Evolutionary conservation across 2,888 invertebrate genomes (phyloP).

Genomic region (Listrodromus nycthemerus): DNA sequence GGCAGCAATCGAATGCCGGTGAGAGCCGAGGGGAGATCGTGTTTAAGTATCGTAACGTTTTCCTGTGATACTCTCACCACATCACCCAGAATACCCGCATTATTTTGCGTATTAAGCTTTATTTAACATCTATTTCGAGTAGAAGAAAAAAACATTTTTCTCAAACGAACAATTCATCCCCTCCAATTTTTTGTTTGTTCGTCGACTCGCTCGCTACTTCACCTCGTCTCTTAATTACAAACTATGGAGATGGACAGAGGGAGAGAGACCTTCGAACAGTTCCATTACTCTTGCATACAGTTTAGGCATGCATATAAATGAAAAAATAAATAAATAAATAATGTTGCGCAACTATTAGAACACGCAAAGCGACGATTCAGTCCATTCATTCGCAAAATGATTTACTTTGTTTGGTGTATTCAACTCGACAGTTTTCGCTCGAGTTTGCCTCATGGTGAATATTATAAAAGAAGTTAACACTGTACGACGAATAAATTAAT

Average conservation of each 20-base stretch:
- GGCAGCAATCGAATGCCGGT: slow-evolving; percentile 65
- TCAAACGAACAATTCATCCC: slow-evolving; percentile 6
- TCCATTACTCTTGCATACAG: slow-evolving; percentile 21
- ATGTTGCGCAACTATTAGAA: slow-evolving; percentile 1
- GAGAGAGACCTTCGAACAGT: slow-evolving; percentile 30
- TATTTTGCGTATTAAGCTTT: slow-evolving; percentile 14
- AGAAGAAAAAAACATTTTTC: not conserved
- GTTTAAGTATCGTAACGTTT: slow-evolving; percentile 76
- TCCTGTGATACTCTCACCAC: slow-evolving; percentile 82
- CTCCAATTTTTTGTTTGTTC: not conserved
- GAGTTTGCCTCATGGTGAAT: not conserved
- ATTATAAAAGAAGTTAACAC: not conserved
- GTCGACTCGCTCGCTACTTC: slow-evolving; percentile 4
- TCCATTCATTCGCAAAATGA: not conserved
- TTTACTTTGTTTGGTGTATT: not conserved
- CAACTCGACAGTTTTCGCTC: not conserved
- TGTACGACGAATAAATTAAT: not conserved
- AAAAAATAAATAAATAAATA: not conserved
- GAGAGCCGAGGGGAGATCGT: slow-evolving; percentile 81
- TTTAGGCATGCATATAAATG: not conserved
- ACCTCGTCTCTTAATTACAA: slow-evolving; percentile 8
- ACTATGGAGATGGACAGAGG: no score
- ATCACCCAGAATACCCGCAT: slow-evolving; percentile 60
- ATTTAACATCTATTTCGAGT: not conserved
- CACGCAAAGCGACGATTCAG: slow-evolving; percentile 5